Conservation (phyloP, 2,797 vertebrate genomes). For the Acanthornis magna region DNA sequence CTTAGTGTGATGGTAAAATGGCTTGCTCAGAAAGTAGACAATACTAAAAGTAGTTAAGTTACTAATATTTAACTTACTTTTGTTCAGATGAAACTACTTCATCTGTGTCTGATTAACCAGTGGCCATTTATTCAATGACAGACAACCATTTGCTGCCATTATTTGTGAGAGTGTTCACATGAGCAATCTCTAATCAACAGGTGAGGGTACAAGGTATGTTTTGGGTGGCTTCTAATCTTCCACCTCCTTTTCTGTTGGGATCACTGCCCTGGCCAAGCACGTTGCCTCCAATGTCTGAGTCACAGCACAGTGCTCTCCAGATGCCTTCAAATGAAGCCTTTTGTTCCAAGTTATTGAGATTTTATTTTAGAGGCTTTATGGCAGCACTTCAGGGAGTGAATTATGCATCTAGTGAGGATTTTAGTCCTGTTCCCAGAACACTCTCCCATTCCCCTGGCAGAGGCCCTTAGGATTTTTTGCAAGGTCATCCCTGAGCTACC, state of each 20-base stretch:
- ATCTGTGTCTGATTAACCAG: not conserved
- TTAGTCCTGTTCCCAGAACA: not conserved
- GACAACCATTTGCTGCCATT: not conserved
- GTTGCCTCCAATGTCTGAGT: not conserved
- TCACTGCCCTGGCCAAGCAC: not conserved
- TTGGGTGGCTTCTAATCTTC: not conserved
- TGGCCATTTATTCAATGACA: not conserved
- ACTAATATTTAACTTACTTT: not conserved
- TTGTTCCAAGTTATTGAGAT: not conserved
- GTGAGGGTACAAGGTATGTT: not conserved
- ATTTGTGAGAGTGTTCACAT: not conserved
- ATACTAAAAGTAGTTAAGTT: not conserved
- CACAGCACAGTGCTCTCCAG: not conserved
- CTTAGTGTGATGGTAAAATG: not conserved
- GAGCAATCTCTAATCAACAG: not conserved
- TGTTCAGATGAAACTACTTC: not conserved
- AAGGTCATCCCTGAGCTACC: not conserved
- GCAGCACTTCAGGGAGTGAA: not conserved
- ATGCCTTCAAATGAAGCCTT: not conserved
- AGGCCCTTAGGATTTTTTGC: not conserved
- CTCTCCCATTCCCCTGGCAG: not conserved
- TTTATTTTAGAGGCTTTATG: not conserved
- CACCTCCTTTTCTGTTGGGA: not conserved
- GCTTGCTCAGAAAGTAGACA: not conserved
- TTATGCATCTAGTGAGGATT: not conserved